Percentiles rank a stretch among this genome's conserved stretches.
These are phyloP conservation scores for Arnoldichthys spilopterus DNA, from an alignment of 2,797 vertebrate species.

Conservation along the genomic window DNA sequence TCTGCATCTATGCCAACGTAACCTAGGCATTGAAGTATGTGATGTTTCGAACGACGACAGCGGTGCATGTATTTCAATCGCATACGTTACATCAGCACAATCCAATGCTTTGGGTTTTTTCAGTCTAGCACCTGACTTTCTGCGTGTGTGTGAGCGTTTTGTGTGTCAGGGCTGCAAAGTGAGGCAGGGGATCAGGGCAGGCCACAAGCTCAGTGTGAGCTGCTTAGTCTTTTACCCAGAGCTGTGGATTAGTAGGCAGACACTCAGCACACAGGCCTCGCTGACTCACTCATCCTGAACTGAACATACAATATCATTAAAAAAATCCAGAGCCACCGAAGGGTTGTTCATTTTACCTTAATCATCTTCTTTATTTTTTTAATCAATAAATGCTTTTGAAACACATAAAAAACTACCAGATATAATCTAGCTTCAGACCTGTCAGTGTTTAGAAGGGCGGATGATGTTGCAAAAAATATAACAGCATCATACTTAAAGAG, in stretches of 20 bases:
- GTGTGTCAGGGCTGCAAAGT: background rate
- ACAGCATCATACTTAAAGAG: no score
- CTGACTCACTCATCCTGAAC: background rate
- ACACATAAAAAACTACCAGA: background rate
- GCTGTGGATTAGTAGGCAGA: background rate
- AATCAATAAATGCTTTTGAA: background rate
- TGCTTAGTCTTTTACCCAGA: background rate
- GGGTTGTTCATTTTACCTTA: no score
- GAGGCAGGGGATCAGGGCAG: conserved; percentile 4
- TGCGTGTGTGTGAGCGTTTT: background rate
- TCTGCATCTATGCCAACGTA: no score
- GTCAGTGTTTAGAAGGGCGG: no score
- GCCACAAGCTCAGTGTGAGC: background rate
- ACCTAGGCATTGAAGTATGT: no score
- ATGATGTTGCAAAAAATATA: no score
- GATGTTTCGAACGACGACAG: no score
- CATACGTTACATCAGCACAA: no score
- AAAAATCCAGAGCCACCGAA: no score
- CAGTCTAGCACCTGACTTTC: no score
- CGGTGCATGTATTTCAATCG: no score
- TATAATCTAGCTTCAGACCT: background rate
- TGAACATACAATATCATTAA: background rate
- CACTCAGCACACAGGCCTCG: background rate
- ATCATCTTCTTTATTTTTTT: background rate
- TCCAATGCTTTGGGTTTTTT: no score